Conservation (phyloP, 1,140 invertebrate species). For the Tetragnatha versicolor region DNA sequence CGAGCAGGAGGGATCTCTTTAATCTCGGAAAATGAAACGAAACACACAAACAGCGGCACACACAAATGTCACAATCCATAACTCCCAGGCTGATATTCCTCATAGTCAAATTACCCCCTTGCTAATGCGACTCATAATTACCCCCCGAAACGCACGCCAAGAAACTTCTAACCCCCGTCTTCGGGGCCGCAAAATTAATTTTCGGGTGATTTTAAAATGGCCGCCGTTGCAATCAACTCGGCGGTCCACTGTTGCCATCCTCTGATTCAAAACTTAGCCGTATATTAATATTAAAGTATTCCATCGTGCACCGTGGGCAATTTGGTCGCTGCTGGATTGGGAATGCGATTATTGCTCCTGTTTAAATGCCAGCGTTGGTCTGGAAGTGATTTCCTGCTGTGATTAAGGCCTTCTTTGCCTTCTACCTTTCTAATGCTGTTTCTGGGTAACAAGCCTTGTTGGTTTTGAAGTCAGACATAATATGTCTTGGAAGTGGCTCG, state of each 20-base stretch:
- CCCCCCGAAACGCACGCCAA: not conserved
- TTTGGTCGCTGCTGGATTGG: not conserved
- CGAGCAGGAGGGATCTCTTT: no score
- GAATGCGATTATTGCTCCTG: not conserved
- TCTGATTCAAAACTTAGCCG: no score
- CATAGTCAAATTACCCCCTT: not conserved
- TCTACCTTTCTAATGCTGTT: no score
- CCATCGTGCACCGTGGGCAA: not conserved
- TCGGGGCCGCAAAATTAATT: not conserved
- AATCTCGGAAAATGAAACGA: no score
- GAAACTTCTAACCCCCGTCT: not conserved
- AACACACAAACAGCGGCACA: not conserved
- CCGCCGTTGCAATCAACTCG: not conserved
- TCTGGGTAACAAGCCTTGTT: no score
- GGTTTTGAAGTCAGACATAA: not conserved
- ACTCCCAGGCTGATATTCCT: not conserved
- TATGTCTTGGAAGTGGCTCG: not conserved
- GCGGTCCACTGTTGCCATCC: no score
- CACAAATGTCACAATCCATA: not conserved
- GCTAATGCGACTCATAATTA: slow-evolving; percentile 10
- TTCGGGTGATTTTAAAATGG: not conserved
- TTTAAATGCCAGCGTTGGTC: no score
- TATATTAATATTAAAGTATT: no score
- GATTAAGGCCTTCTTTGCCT: no score
- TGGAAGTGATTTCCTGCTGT: no score